Conservation (phyloP, 2,797 vertebrate genomes). For the Xenentodon cancila region DNA sequence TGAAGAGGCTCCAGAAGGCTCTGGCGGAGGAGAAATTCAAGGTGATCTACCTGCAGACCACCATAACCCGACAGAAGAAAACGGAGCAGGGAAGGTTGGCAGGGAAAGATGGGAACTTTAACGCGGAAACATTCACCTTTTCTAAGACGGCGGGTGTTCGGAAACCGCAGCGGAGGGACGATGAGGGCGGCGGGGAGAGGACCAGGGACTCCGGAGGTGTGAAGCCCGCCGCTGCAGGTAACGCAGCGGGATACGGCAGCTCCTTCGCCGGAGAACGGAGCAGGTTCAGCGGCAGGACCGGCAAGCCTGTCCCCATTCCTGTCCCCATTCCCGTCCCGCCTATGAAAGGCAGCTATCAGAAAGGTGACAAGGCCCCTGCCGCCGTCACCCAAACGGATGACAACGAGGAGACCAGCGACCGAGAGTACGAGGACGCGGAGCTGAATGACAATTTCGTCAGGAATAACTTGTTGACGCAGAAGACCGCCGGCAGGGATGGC, state of each 20-base stretch:
- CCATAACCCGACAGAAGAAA: slow-evolving; percentile 77
- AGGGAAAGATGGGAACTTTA: slow-evolving; percentile 64
- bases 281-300: slow-evolving; percentile 66
- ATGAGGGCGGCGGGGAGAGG: slow-evolving; percentile 25
- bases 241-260: slow-evolving; percentile 12
- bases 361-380: slow-evolving; percentile 12
- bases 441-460: slow-evolving; percentile 85
- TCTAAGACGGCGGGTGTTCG: not conserved
- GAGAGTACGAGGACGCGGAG: slow-evolving; percentile 85
- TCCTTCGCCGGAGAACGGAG: slow-evolving; percentile 58
- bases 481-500: slow-evolving; percentile 37
- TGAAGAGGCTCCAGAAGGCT: slow-evolving; percentile 87
- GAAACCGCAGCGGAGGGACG: slow-evolving; percentile 26
- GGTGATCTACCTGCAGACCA: slow-evolving; percentile 91
- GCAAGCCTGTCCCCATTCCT: slow-evolving; percentile 72
- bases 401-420: slow-evolving; percentile 78
- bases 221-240: slow-evolving; percentile 37
- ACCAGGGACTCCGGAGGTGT: slow-evolving; percentile 25
- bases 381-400: slow-evolving; percentile 34
- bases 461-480: slow-evolving; percentile 81
- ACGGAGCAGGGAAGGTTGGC: slow-evolving; percentile 44
- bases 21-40: slow-evolving; percentile 93
- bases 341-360: slow-evolving; percentile 43
- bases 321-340: slow-evolving; percentile 66
- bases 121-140: slow-evolving; percentile 18